A percentile compares a stretch with the other conserved stretches of the same genome.
Conservation (phyloP, 2,113 vertebrate genomes). For the Heterocephalus glaber region DNA sequence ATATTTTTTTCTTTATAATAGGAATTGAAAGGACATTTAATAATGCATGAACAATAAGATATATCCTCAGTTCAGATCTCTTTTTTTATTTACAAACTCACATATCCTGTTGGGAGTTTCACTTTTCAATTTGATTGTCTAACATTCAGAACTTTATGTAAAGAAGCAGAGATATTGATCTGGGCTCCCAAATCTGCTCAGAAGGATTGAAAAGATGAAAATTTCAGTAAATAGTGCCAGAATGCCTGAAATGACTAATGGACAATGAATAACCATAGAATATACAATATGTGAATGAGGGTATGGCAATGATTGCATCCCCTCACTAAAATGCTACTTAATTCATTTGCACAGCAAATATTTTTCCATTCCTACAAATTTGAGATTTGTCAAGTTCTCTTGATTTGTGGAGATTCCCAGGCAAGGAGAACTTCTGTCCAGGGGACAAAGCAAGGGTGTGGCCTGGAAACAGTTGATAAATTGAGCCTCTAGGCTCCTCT, state of each 20-base stretch:
- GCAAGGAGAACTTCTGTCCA: not conserved
- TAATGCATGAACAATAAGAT: not conserved
- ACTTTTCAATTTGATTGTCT: not conserved
- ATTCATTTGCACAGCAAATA: not conserved
- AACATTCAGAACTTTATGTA: not conserved
- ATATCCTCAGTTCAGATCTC: not conserved
- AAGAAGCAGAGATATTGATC: not conserved
- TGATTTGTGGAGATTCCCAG: not conserved
- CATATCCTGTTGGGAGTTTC: not conserved
- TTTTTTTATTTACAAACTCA: not conserved
- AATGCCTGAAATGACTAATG: not conserved
- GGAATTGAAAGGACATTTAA: not conserved
- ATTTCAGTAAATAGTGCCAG: not conserved
- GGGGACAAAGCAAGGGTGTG: not conserved
- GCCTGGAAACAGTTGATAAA: not conserved
- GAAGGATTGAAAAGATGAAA: not conserved
- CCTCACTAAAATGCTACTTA: rapidly evolving
- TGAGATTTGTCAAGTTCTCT: not conserved
- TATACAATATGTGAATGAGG: not conserved
- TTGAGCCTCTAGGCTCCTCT: not conserved
- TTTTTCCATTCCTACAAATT: not conserved
- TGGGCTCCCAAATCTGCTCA: not conserved
- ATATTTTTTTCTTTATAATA: not conserved
- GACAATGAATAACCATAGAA: not conserved
- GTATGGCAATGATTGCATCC: rapidly evolving